phyloP scores from a whole-genome alignment of 2,113 vertebrate species.

The Thamnaconus septentrionalis region DNA sequence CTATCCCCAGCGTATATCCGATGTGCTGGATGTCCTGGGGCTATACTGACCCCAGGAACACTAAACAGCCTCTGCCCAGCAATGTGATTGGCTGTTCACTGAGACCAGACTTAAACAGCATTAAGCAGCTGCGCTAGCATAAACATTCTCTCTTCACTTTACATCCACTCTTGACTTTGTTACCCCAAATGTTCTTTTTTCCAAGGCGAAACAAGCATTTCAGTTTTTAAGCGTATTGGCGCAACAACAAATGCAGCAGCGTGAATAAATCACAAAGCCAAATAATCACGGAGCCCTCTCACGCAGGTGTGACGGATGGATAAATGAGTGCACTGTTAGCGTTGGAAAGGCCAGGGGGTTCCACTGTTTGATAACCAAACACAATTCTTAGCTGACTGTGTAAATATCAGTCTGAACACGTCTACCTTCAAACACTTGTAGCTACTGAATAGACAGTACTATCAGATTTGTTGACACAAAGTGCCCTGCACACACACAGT shows the following conservation, averaged over 20 bases:
- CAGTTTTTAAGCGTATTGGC: neutral
- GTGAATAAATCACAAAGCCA: constrained; percentile 25
- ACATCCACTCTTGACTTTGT: constrained; percentile 34
- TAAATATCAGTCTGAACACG: constrained; percentile 41
- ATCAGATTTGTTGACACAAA: constrained; percentile 56
- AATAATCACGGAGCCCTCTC: neutral
- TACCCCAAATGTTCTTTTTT: constrained; percentile 11
- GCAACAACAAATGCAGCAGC: neutral
- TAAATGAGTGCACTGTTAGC: constrained; percentile 42
- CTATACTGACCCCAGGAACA: constrained; percentile 65
- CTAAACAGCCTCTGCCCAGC: constrained; percentile 50
- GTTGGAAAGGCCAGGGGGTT: constrained; percentile 24
- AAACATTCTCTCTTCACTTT: constrained; percentile 39
- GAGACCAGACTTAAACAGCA: constrained; percentile 65
- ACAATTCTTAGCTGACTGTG: constrained; percentile 47
- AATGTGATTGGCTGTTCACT: constrained; percentile 71
- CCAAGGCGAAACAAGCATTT: neutral
- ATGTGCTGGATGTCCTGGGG: constrained; percentile 59
- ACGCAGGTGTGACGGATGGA: constrained; percentile 5
- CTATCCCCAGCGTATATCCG: constrained; percentile 55
- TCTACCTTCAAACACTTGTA: constrained; percentile 44
- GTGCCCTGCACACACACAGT: constrained; percentile 8
- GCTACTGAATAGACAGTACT: constrained; percentile 48
- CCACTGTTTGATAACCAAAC: constrained; percentile 45
- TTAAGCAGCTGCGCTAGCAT: constrained; percentile 59